phyloP scores from a whole-genome alignment of 2,888 invertebrate species.

The Ellobium chinense region DNA sequence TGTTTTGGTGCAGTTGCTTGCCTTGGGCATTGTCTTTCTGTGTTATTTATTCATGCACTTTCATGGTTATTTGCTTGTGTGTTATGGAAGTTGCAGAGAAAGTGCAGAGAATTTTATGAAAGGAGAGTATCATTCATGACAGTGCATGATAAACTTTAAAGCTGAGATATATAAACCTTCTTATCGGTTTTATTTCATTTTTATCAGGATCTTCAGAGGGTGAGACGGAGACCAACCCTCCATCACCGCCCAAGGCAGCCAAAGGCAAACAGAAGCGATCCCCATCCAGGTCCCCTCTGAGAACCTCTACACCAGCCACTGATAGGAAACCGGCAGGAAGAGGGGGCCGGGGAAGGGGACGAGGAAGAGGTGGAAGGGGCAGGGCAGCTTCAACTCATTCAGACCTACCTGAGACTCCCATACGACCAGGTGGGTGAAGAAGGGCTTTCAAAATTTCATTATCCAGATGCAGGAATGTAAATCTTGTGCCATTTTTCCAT shows the following conservation, averaged over 20 bases:
- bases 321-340: constrained; percentile 43
- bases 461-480: too few species aligned
- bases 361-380: constrained; percentile 62
- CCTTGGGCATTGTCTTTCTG: too few species aligned
- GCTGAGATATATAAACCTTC: too few species aligned
- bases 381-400: constrained; percentile 45
- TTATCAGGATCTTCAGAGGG: constrained; percentile 21
- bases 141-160: too few species aligned
- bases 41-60: too few species aligned
- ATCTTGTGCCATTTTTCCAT: background rate
- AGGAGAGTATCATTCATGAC: too few species aligned
- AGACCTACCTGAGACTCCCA: constrained; percentile 26
- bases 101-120: too few species aligned
- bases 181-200: background rate
- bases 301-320: constrained; percentile 9
- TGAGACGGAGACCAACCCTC: constrained; percentile 22
- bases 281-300: constrained; percentile 35
- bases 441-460: background rate
- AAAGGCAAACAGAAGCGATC: constrained; percentile 45
- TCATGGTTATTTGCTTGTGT: too few species aligned
- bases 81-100: too few species aligned
- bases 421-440: constrained; percentile 15
- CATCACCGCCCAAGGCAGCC: constrained; percentile 38
- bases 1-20: too few species aligned
- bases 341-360: constrained; percentile 52